Conservation (phyloP, 2,797 vertebrate species). For the Lindbergichthys nudifrons region DNA sequence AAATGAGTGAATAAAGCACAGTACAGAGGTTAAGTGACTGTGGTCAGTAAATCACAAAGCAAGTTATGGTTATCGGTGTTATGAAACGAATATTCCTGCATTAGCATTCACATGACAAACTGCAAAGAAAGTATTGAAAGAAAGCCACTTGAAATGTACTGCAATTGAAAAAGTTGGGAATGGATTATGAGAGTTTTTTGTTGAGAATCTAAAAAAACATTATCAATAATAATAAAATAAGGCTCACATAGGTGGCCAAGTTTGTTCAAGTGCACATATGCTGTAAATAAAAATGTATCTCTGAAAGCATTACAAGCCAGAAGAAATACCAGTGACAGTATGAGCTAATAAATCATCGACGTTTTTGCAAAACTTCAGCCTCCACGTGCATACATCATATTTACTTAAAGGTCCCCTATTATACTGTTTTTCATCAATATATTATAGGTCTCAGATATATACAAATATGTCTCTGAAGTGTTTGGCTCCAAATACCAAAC, state of each 20-base stretch:
- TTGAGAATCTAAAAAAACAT: not conserved
- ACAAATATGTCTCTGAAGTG: too few relatives aligned
- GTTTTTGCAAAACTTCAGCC: not conserved
- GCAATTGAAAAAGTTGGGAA: not conserved
- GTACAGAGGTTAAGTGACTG: not conserved
- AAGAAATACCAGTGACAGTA: not conserved
- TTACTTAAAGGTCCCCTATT: not conserved
- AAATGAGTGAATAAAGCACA: not conserved
- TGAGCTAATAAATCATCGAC: not conserved
- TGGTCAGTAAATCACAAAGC: too few relatives aligned
- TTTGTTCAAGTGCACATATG: not conserved
- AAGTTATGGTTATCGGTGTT: not conserved
- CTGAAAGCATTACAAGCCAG: not conserved
- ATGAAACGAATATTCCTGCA: not conserved
- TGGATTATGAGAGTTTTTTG: not conserved
- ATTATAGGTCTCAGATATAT: too few relatives aligned
- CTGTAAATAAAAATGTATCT: not conserved
- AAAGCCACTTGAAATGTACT: not conserved
- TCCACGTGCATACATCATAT: not conserved
- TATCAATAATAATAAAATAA: not conserved
- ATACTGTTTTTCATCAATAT: too few relatives aligned
- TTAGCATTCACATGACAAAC: too few relatives aligned
- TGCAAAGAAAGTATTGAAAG: too few relatives aligned
- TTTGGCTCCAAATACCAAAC: too few relatives aligned
- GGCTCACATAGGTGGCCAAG: not conserved